Evolutionary conservation across 2,888 invertebrate species (phyloP).

Genomic region (Lamproptera curius): DNA sequence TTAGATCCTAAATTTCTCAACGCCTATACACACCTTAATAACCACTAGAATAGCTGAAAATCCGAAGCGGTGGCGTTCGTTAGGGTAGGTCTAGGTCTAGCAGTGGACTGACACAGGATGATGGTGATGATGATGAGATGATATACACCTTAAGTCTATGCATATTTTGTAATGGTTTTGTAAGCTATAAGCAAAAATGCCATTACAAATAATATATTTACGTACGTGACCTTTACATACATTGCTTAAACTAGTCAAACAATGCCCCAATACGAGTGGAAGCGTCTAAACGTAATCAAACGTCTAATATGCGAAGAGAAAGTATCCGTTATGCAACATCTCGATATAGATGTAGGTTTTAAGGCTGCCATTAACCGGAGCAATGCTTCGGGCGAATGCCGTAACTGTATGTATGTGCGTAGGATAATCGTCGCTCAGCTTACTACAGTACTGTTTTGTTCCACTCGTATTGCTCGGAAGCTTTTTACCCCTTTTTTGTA

Average conservation of each 20-base stretch:
- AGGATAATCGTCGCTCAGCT: neutral
- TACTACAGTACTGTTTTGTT: neutral
- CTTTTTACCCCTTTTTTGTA: neutral
- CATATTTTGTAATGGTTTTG: too few relatives aligned
- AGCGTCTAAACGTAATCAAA: conserved; percentile 51
- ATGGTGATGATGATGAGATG: too few relatives aligned
- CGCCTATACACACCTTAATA: too few relatives aligned
- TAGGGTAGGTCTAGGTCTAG: too few relatives aligned
- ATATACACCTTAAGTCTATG: too few relatives aligned
- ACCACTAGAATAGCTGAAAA: too few relatives aligned
- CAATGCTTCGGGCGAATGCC: conserved; percentile 22
- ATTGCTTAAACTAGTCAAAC: conserved; percentile 47
- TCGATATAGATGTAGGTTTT: conserved; percentile 23
- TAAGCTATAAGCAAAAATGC: too few relatives aligned
- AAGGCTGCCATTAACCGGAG: conserved; percentile 32
- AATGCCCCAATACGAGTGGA: conserved; percentile 46
- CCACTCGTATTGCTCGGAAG: neutral
- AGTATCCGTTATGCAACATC: conserved; percentile 59
- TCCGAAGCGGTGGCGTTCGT: too few relatives aligned
- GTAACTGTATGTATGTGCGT: conserved; percentile 5
- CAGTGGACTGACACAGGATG: too few relatives aligned
- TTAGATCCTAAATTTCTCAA: too few relatives aligned
- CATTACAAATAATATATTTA: conserved; percentile 41
- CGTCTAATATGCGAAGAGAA: conserved; percentile 60
- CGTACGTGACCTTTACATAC: conserved; percentile 51